These are phyloP conservation scores for Ageneiosus marmoratus DNA, from an alignment of 2,113 vertebrate genomes.

Conservation along the genomic window DNA sequence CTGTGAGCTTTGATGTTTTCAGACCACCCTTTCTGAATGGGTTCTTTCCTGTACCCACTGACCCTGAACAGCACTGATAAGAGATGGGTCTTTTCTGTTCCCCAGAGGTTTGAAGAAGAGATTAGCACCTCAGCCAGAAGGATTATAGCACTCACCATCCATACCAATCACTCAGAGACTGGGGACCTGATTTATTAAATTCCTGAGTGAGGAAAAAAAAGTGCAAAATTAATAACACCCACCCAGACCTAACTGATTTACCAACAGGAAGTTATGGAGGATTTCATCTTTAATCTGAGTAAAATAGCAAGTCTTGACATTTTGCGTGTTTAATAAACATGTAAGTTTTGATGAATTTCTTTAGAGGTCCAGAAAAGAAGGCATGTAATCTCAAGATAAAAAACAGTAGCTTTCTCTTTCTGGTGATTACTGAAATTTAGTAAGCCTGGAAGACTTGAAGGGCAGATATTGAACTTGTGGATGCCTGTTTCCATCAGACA, in stretches of 20 bases:
- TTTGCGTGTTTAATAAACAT: neutral
- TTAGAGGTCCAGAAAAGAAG: neutral
- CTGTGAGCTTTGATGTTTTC: neutral
- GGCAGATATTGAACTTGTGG: neutral
- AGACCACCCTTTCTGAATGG: neutral
- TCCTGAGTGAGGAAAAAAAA: neutral
- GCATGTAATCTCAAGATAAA: neutral
- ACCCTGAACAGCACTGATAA: slow-evolving; percentile 45
- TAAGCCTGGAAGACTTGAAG: neutral
- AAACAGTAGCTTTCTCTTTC: neutral
- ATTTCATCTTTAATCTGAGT: neutral
- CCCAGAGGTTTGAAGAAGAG: slow-evolving; percentile 49
- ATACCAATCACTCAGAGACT: slow-evolving; percentile 48
- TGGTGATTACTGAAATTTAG: neutral
- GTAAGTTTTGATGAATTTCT: neutral
- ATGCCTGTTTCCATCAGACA: neutral
- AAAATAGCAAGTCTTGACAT: neutral
- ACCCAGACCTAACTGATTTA: neutral
- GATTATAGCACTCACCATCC: slow-evolving; percentile 56
- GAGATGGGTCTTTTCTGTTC: slow-evolving; percentile 43
- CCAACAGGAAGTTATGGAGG: neutral
- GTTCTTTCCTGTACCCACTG: slow-evolving; percentile 27
- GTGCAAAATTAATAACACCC: neutral
- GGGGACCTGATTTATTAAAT: slow-evolving; percentile 7
- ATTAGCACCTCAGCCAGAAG: slow-evolving; percentile 59